Evolutionary conservation across 1,140 invertebrate genomes (phyloP), one percentile per base, ranked within the genome.

Genomic region (Ceratina calcarata): DNA sequence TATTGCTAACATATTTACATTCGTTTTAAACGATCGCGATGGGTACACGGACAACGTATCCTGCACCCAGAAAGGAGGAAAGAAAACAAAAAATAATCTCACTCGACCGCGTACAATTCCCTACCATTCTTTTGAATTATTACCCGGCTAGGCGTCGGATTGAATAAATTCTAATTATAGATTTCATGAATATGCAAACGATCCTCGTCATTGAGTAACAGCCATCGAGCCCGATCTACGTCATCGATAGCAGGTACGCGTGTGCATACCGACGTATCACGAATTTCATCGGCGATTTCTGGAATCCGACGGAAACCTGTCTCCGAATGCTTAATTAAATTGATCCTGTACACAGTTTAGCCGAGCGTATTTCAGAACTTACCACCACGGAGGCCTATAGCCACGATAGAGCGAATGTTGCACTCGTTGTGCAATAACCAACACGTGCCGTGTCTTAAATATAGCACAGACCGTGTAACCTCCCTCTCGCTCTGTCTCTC

Each of bases 391-490:
- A 20, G n/a, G 49, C 61, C 64, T 51, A 74, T 22, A 75, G 55
- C 71, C 53, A 18, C 61, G 55, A 53, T 80, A 53, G 27, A 80
- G 49, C 70, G 70, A 80, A 67, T 72, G 78, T 80, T 75, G 78
- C 64, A 68, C 78, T 72, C 71, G 70, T 81, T 81, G 74, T 76
- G 74, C 74, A 78, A 81, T 81, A 78, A 78, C 66, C 74, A 81
- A 81, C 74, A 76, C 66, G 78, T 80, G 78, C 66, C 79, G 61
- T 55, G 73, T 70, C 74, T 81, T 81, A 81, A 81, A 81, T 81
- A 81, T 78, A 78, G 67, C 74, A 6, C 74, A 60, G 70, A 81
- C 74, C 37, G 27, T 68, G 15, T 53, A 16, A 3, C 27, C 20
- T 53, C 45, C 24, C 55, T 15, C 71, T 61, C 45, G 57, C 32